Evolutionary conservation across 1,140 invertebrate genomes (phyloP).

Genomic region (Apis cerana): DNA sequence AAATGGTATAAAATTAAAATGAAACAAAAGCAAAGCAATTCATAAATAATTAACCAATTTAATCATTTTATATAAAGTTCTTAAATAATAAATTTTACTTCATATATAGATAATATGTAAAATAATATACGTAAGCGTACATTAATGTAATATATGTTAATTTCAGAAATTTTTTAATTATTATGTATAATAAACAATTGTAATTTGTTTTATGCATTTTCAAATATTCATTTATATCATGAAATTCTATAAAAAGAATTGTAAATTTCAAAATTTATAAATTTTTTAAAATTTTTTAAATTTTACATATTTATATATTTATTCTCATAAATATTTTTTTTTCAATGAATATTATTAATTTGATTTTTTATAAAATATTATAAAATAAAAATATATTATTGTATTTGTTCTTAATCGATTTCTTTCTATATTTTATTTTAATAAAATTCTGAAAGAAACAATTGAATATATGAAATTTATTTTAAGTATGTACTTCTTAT

Average conservation of each 20-base stretch:
- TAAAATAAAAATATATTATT: not conserved
- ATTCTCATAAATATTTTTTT: not conserved
- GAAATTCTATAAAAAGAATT: conserved; percentile 35
- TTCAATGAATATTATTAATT: not conserved
- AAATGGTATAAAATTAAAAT: not conserved
- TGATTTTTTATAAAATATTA: not conserved
- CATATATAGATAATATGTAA: not conserved
- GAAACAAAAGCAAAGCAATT: not conserved
- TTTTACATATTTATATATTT: conserved; percentile 9
- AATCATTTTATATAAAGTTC: no score
- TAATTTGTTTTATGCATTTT: conserved; percentile 31
- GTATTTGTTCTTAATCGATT: not conserved
- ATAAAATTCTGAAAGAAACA: no score
- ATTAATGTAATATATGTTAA: not conserved
- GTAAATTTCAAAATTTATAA: conserved; percentile 2
- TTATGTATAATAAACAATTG: not conserved
- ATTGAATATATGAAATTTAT: no score
- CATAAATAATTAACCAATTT: not conserved
- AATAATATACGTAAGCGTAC: conserved; percentile 16
- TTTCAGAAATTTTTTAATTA: conserved; percentile 23
- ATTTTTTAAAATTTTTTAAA: not conserved
- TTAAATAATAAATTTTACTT: not conserved
- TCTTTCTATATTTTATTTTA: not conserved
- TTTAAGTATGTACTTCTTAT: no score
- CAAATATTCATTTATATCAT: conserved; percentile 39